Base-by-base conservation (phyloP, 2,888 invertebrate genomes). In the Hirtodrosophila alboralis region DNA sequence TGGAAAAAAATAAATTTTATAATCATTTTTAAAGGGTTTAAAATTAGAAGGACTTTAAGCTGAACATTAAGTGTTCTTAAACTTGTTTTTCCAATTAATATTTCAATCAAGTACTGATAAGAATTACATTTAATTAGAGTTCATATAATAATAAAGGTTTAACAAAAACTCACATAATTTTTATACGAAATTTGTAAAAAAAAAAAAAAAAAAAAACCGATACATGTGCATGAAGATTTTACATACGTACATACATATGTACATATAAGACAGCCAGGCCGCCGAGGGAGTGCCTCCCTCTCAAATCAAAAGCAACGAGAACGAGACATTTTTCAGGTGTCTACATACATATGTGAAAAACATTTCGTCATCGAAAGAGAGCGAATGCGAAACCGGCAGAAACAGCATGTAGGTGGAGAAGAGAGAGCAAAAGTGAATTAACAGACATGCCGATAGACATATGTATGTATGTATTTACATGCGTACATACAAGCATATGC, bases 241-340 rank as follows among this genome's bases (percentile, higher is more conserved):
- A 4, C 12, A 16, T 23, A 44, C 12, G 37, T 40, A 36, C 9
- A 27, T 40, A 28, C 31, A 33, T 43, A 18, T 14, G 12, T 28
- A 45, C 26, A 34, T 5, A 12, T 12, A 14, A 18, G 28, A 9
- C 13, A 37, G 9, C 4, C 9, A 9, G 23, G 31, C 33, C 9
- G 23, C n/a, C 18, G 37, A 30, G 40, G 48, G 21, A 37, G 52
- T 28, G 13, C 13, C 28, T 14, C 49, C 12, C 18, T n/a, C n/a
- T n/a, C n/a, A n/a, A 30, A 71, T 31, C 36, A 38, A 57, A 53
- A 57, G 28, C 67, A 66, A 60, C 70, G 74, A 62, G 49, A 44
- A 43, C 71, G 48, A 72, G 66, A 66, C 54, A 12, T 10, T 40
- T n/a, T 59, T 56, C 45, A 71, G 58, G 59, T 71, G 28, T 74